Evolutionary conservation across 2,797 vertebrate genomes (phyloP), one percentile per base, ranked within the genome.

Genomic region (Nothura maculosa): DNA sequence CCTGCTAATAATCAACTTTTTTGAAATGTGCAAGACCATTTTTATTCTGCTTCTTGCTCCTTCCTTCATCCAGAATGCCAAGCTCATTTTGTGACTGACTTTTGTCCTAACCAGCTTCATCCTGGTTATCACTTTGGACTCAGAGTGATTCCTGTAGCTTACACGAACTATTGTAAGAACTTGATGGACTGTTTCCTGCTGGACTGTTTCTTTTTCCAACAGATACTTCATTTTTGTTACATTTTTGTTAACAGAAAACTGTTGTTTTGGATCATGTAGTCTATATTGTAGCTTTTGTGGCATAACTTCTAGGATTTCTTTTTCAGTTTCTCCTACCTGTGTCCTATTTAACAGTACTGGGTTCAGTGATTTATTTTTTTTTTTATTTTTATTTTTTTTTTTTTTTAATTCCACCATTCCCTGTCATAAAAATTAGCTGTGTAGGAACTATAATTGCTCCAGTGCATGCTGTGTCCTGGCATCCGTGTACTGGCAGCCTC

Each of bases 101-200:
- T 86, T 84, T 82, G 87, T 81, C 89, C 91, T 94, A 95, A 93
- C 89, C 87, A 91, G 87, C 50, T 89, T 78, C 66, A 85, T 79
- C 82, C 87, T 76, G 83, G 87, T 92, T 92, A 96, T 95, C 81
- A 78, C 40, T 60, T 89, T 25, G 91, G 89, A 92, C 43, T 91
- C 92, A 85, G 62, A 91, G 66, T 81, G 66, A 36, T 94, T 93
- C 69, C 82, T 9, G 2, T 75, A 87, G 47, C 45, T 93, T 92
- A 64, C 6, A 4, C 85, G 76, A 95, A 93, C 86, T 78, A 30
- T 83, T 90, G 84, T 79, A 94, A 77, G 94, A 89, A 55, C 92
- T 52, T 22, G 28, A 55, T 63, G 34, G 36, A 76, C 68, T 89
- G 25, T 85, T 92, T 89, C 50, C 58, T 68, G 12, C 32, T 43